Percentiles rank a stretch among this genome's conserved stretches.
Conservation (phyloP, 1,140 invertebrate genomes). For the Brachionus asplanchnoidis region DNA sequence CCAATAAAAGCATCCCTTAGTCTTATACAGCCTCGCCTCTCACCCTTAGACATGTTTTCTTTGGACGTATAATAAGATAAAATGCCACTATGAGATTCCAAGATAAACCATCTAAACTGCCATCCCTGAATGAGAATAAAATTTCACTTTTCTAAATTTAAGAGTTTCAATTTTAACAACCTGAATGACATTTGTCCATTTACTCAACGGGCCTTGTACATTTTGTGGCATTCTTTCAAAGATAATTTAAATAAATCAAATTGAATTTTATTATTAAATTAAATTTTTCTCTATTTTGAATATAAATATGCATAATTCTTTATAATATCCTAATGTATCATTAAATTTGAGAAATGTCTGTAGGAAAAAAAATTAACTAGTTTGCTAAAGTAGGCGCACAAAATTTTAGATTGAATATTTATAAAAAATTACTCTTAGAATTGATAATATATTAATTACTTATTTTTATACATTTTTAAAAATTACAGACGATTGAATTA, state of each 20-base stretch:
- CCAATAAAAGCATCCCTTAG: constrained; percentile 82
- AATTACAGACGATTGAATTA: too few species aligned
- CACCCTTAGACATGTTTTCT: constrained; percentile 96
- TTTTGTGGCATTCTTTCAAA: neutral
- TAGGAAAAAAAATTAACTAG: neutral
- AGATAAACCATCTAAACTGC: constrained; percentile 98
- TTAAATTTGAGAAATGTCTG: neutral
- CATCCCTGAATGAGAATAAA: constrained; percentile 72
- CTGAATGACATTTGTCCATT: constrained; percentile 97
- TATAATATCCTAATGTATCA: neutral
- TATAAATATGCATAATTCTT: constrained; percentile 11
- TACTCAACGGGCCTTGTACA: constrained; percentile 93
- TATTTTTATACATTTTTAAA: too few species aligned
- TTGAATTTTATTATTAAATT: neutral
- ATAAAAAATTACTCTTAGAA: neutral
- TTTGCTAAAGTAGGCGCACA: neutral
- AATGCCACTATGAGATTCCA: constrained; percentile 88
- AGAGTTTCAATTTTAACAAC: neutral
- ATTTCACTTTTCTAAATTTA: neutral
- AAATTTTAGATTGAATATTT: neutral
- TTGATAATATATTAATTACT: neutral
- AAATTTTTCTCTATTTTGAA: neutral
- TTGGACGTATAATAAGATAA: constrained; percentile 95
- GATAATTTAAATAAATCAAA: neutral
- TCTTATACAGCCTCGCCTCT: constrained; percentile 83